These are phyloP conservation scores for Chymomyza caudatula DNA, from an alignment of 2,888 invertebrate genomes.

Conservation along the genomic window DNA sequence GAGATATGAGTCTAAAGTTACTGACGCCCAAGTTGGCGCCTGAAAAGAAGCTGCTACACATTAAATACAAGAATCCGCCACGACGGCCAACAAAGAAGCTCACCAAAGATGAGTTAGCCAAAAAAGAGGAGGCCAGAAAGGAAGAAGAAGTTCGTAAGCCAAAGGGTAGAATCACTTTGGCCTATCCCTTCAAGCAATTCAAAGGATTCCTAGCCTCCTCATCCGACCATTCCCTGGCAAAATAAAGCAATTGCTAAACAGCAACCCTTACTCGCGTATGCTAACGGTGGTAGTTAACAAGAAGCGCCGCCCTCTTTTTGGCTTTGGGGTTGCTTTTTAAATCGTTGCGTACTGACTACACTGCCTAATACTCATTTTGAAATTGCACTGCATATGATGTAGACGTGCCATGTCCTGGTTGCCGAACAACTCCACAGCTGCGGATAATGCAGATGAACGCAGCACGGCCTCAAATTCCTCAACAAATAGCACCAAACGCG, in stretches of 20 bases:
- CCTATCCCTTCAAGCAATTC: neutral
- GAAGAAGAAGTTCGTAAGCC: neutral
- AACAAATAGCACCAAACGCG: slow-evolving; percentile 25
- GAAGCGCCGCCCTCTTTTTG: neutral
- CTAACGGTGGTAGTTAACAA: neutral
- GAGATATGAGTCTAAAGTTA: slow-evolving; percentile 21
- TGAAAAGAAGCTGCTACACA: neutral
- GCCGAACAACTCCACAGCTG: slow-evolving; percentile 50
- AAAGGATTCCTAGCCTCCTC: neutral
- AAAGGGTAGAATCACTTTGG: neutral
- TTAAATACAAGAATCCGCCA: neutral
- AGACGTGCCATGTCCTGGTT: slow-evolving; percentile 57
- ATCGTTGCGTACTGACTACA: neutral
- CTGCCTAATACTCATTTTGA: slow-evolving; percentile 22
- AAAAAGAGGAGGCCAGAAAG: neutral
- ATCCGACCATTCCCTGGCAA: neutral
- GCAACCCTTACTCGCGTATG: neutral
- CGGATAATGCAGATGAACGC: slow-evolving; percentile 59
- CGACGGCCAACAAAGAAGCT: neutral
- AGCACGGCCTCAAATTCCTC: slow-evolving; percentile 52
- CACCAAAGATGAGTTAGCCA: too few relatives aligned
- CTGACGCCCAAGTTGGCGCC: slow-evolving; percentile 5
- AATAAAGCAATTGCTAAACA: neutral
- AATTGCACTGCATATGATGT: slow-evolving; percentile 2
- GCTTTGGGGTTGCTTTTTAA: neutral